These are phyloP conservation scores for Zaprionus vittiger DNA, from an alignment of 1,140 invertebrate genomes.

Conservation along the genomic window DNA sequence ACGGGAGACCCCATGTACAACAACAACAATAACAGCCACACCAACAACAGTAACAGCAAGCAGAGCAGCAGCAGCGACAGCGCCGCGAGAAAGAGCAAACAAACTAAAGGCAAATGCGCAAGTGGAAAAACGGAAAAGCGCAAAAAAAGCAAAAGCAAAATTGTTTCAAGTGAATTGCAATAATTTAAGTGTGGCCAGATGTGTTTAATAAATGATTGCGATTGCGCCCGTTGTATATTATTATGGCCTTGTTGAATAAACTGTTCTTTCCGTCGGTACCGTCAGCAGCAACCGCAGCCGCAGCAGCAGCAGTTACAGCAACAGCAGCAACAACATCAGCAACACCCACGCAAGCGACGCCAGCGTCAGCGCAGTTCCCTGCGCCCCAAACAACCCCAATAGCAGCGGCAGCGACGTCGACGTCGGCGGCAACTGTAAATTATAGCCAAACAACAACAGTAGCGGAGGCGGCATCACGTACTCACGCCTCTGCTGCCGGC, in stretches of 20 bases:
- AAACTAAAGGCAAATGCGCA: slow-evolving; percentile 44
- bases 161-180: slow-evolving; percentile 62
- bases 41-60: slow-evolving; percentile 21
- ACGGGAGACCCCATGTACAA: slow-evolving; percentile 29
- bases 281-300: slow-evolving; percentile 48
- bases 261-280: slow-evolving; percentile 82
- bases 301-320: slow-evolving; percentile 52
- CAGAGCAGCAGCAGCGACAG: slow-evolving; percentile 12
- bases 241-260: slow-evolving; percentile 84
- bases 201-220: slow-evolving; percentile 80
- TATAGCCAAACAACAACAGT: slow-evolving; percentile 62
- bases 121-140: slow-evolving; percentile 53
- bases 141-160: slow-evolving; percentile 24
- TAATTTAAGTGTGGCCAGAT: slow-evolving; percentile 66
- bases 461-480: slow-evolving; percentile 71
- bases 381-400: slow-evolving; percentile 36
- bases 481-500: slow-evolving; percentile 60
- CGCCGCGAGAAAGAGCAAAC: slow-evolving; percentile 27
- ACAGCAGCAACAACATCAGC: slow-evolving; percentile 43
- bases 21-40: slow-evolving; percentile 16
- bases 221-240: slow-evolving; percentile 73
- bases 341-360: slow-evolving; percentile 49
- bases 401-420: slow-evolving; percentile 22
- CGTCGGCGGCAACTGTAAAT: slow-evolving; percentile 47
- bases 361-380: slow-evolving; percentile 29